These are phyloP conservation scores for Cisticola juncidis DNA, from an alignment of 2,113 vertebrate genomes.

Conservation along the genomic window DNA sequence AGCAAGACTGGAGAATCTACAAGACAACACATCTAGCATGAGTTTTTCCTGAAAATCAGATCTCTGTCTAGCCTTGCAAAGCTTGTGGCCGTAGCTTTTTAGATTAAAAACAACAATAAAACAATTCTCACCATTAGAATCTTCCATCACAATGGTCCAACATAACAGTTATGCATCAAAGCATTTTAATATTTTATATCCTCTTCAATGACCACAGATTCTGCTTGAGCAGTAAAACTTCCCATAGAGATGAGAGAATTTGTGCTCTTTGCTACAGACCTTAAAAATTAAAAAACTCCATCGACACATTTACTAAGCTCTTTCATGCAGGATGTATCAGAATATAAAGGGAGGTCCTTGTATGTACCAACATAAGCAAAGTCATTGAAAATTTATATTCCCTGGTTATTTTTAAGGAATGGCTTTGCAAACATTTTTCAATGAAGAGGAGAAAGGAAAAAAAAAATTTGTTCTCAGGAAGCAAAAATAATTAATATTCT, in stretches of 20 bases:
- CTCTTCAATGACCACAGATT: not conserved
- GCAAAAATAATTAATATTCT: conserved; percentile 43
- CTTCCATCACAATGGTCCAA: not conserved
- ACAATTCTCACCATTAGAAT: not conserved
- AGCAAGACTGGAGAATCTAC: not conserved
- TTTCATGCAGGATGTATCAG: not conserved
- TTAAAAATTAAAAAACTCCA: not conserved
- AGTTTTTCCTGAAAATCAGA: not conserved
- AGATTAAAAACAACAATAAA: not conserved
- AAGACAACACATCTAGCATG: not conserved
- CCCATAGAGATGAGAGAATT: not conserved
- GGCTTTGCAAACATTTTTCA: not conserved
- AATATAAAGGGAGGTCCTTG: not conserved
- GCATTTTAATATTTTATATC: not conserved
- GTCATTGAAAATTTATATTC: not conserved
- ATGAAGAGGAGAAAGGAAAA: not conserved
- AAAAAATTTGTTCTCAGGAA: conserved; percentile 10
- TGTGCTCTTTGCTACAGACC: not conserved
- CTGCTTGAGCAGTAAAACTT: not conserved
- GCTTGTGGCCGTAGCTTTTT: not conserved
- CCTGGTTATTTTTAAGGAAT: not conserved
- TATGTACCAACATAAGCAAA: not conserved
- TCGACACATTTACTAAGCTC: not conserved
- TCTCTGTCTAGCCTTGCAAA: not conserved
- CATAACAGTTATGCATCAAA: not conserved